phyloP scores from a whole-genome alignment of 2,888 invertebrate genomes.

The Euzophera pinguis region DNA sequence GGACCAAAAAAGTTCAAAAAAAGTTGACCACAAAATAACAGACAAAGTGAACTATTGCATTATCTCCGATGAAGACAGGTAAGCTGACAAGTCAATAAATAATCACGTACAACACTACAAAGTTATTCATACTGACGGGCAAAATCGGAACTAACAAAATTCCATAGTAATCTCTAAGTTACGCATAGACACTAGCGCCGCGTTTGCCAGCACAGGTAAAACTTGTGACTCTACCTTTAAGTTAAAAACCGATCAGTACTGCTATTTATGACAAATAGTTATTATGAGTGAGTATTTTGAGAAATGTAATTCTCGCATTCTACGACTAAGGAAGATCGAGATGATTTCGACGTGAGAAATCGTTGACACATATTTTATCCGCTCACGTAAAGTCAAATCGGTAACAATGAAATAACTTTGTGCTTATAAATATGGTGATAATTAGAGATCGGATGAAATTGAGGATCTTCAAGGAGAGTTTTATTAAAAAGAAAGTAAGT shows the following conservation, averaged over 20 bases:
- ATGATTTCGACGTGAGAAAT: conserved; percentile 60
- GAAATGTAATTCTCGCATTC: no score
- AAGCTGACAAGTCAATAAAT: conserved; percentile 37
- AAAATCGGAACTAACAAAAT: background rate
- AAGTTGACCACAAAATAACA: conserved; percentile 15
- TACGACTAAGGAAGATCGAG: conserved; percentile 58
- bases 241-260: conserved; percentile 19
- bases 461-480: no score
- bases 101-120: conserved; percentile 42
- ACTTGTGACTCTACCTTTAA: conserved; percentile 17
- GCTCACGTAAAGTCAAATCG: background rate
- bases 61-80: conserved; percentile 30
- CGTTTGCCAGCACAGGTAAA: background rate
- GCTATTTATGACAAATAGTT: conserved; percentile 23
- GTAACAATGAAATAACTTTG: no score
- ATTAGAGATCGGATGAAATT: no score
- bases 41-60: conserved; percentile 23
- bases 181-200: background rate
- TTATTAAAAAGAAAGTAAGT: no score
- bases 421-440: no score
- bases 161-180: background rate
- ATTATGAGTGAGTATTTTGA: conserved; percentile 28
- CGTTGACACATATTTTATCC: conserved; percentile 1
- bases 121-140: background rate
- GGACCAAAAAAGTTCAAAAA: conserved; percentile 12